Base-by-base conservation (phyloP, 2,113 vertebrate genomes). In the Esox niger region DNA sequence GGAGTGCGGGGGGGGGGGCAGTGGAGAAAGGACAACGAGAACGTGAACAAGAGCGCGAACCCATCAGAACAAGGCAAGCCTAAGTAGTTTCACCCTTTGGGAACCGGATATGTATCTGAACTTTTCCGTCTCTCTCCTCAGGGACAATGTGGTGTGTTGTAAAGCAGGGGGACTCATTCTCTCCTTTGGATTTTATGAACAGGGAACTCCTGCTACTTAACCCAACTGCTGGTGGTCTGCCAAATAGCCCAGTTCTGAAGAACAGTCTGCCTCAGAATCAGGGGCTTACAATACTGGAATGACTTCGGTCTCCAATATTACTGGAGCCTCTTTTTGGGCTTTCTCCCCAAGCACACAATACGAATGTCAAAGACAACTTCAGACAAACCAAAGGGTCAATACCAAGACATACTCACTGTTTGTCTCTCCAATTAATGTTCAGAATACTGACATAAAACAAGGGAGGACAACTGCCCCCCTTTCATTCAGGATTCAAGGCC, bases 181-280 rank as follows among this genome's bases (percentile, higher is more conserved):
- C 29, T 64, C 35, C 57, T 65, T 66, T 61, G 69, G 62, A 68
- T 33, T 26, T 52, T 49, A 9, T 47, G 60, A 52, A 71, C 64
- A 11, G 58, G 25, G 47, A 76, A n/a, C 49, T 15, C 63, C 68
- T 64, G 26, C 68, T 58, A 64, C 75, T 73, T 76, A 78, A 79
- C 70, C 76, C 73, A 31, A 35, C 62, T 56, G n/a, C 46, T 82
- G 81, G 76, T 71, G 64, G 57, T 60, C 64, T 32, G 78, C 86
- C 79, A 76, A 64, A 66, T 59, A 66, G 30, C 62, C 66, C 64
- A 52, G 70, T 78, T 66, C 79, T 73, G 65, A 68, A 56, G 30
- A 74, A 67, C 67, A 56, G 27, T 74, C 66, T 64, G 32, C 60
- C 79, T 64, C 62, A 81, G 81, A 77, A 69, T 63, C 62, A 66